Conservation (phyloP, 2,113 vertebrate species). For the Chunga burmeisteri region DNA sequence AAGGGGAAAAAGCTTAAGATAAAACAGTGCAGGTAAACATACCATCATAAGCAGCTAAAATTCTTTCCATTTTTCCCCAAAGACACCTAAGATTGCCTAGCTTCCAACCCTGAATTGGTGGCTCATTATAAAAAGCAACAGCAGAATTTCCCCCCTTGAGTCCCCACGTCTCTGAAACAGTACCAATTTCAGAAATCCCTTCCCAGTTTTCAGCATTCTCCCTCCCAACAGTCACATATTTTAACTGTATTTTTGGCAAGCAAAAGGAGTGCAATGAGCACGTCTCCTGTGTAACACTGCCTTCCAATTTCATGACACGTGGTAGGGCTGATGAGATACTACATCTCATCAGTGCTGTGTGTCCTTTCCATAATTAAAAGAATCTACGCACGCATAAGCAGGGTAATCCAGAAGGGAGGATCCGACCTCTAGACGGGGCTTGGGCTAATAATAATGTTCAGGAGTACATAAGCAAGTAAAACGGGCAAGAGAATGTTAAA, state of each 20-base stretch:
- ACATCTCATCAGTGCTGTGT: neutral
- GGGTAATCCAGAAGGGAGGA: neutral
- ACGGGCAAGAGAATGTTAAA: neutral
- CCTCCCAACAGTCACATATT: neutral
- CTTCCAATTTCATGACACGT: neutral
- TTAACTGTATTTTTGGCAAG: conserved; percentile 6
- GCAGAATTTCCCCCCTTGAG: neutral
- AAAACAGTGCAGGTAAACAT: neutral
- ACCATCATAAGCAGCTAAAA: neutral
- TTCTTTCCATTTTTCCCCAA: neutral
- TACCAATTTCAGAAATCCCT: neutral
- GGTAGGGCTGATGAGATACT: neutral
- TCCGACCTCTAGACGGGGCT: neutral
- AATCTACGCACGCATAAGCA: neutral
- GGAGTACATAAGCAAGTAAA: neutral
- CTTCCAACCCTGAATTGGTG: neutral
- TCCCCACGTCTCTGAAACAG: neutral
- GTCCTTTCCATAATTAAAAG: neutral
- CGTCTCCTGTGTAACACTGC: neutral
- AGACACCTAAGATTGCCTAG: neutral
- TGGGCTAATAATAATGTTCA: neutral
- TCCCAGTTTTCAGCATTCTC: neutral
- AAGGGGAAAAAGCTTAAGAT: neutral
- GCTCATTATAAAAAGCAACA: neutral
- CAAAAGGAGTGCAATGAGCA: neutral